These are phyloP conservation scores for Phthorimaea operculella DNA, from an alignment of 1,140 invertebrate genomes.

Conservation along the genomic window DNA sequence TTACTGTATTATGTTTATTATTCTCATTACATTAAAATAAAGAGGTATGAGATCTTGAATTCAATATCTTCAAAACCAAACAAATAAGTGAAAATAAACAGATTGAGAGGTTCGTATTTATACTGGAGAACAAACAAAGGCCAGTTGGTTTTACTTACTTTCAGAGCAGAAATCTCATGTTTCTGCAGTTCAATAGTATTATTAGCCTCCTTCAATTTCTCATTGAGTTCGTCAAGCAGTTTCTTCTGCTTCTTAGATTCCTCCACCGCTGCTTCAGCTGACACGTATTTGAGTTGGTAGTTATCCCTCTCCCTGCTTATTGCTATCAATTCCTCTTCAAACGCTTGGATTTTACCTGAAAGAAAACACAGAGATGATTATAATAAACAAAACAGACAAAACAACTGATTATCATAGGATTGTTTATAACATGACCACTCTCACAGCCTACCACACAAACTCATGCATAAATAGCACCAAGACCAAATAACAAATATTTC, in stretches of 20 bases:
- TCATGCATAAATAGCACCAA: too few species aligned
- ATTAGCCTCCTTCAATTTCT: slow-evolving; percentile 46
- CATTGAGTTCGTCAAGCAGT: slow-evolving; percentile 45
- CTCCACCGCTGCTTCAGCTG: slow-evolving; percentile 46
- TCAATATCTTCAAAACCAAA: too few species aligned
- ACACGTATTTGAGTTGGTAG: slow-evolving; percentile 57
- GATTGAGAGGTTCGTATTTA: too few species aligned
- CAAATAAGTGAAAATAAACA: too few species aligned
- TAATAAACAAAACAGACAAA: not conserved
- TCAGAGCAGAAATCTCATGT: slow-evolving; percentile 53
- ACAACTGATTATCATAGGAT: too few species aligned
- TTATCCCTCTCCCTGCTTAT: slow-evolving; percentile 53
- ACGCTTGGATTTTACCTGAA: slow-evolving; percentile 53
- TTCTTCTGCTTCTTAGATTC: slow-evolving; percentile 50
- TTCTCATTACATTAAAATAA: too few species aligned
- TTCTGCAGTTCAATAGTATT: slow-evolving; percentile 52
- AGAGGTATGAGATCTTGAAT: too few species aligned
- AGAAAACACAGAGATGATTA: slow-evolving; percentile 2
- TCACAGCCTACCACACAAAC: too few species aligned
- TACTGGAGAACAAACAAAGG: too few species aligned
- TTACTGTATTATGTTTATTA: too few species aligned
- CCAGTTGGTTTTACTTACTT: slow-evolving; percentile 26
- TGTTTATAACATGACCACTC: too few species aligned
- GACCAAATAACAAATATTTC: too few species aligned
- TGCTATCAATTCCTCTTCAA: slow-evolving; percentile 58